Evolutionary conservation across 2,797 vertebrate species (phyloP), one percentile per base, ranked within the genome.

Genomic region (Tragelaphus eurycerus): DNA sequence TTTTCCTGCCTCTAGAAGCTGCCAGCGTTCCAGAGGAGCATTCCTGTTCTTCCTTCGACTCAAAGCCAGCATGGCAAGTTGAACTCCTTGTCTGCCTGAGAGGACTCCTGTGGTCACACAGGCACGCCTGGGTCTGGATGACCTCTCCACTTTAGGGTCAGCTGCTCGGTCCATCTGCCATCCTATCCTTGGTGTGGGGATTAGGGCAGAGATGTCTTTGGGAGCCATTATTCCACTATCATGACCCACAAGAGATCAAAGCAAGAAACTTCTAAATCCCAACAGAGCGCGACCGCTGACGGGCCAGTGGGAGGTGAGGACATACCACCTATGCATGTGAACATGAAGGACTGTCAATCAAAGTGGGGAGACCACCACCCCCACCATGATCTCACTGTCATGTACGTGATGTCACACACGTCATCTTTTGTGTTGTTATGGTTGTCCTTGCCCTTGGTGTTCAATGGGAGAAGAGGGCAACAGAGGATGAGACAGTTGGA

Each of bases 11-110:
- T 46, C 62, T 52, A 31, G n/a, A 82, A 25, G 48, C 14, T 60
- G 19, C 14, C 50, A 0, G 2, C 2, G 16, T 38, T 59, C 29
- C 46, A 5, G 29, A 74, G 71, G 6, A 1, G 2, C 16, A 62
- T 38, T 59, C 9, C 50, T 25, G 34, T 64, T 27, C 46, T 83
- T 87, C 38, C 71, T 57, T 10, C 12, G 0, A 50, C 46, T 86
- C 76, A 79, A 84, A 74, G 55, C 38, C 27, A 81, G 54, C 21
- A 19, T 0, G 0, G 60, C 31, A 2, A 0, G 48, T 13, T 0
- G 11, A 6, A 27, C 23, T 50, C 38, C 50, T 96, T 43, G 52
- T 50, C 43, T 27, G n/a, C 76, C 55, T 81, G 6, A 0, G 21
- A 71, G 67, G 31, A 54, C 64, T 31, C 57, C n/a, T 50, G 21